phyloP scores from a whole-genome alignment of 2,797 vertebrate species.

The Sternotherus odoratus region DNA sequence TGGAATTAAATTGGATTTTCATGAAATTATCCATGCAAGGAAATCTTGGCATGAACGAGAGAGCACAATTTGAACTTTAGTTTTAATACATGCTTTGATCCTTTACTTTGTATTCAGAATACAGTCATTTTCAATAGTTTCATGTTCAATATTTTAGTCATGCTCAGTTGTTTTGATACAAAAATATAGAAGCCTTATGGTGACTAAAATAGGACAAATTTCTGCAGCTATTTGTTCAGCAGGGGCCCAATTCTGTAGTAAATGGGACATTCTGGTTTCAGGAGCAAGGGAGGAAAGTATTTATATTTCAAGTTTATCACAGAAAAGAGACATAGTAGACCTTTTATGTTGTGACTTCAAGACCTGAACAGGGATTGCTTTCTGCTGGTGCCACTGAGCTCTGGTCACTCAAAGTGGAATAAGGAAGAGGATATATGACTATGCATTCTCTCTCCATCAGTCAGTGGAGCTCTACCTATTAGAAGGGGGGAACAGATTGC shows the following conservation, averaged over 20 bases:
- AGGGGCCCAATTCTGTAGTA: neutral
- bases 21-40: neutral
- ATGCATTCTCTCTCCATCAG: neutral
- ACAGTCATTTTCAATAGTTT: neutral
- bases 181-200: neutral
- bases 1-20: neutral
- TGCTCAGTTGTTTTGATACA: neutral
- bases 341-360: neutral
- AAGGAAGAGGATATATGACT: neutral
- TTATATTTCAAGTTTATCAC: neutral
- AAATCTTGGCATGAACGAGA: constrained; percentile 17
- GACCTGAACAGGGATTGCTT: neutral
- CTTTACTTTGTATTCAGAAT: neutral
- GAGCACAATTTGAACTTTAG: constrained; percentile 19
- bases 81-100: constrained; percentile 27
- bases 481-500: neutral
- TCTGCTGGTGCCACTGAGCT: neutral
- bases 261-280: neutral
- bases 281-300: neutral
- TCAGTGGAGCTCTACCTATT: neutral
- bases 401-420: neutral
- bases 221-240: neutral
- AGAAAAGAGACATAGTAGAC: neutral
- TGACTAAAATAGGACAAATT: neutral
- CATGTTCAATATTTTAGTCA: constrained; percentile 11